phyloP scores from a whole-genome alignment of 2,888 invertebrate genomes.

The Chalcis sispes region DNA sequence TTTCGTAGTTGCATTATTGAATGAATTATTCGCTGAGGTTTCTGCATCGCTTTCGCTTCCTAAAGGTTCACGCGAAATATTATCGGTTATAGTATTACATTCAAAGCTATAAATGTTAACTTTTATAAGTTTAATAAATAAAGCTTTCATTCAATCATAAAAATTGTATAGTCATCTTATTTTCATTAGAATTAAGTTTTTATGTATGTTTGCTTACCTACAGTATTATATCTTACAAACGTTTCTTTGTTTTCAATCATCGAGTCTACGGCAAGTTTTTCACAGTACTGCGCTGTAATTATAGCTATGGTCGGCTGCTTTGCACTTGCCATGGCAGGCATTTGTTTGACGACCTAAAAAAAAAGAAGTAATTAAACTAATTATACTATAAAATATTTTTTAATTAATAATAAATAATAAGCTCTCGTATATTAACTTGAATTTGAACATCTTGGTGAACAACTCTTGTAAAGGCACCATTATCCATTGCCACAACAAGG shows the following conservation, averaged over 20 bases:
- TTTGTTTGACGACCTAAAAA: constrained; percentile 90
- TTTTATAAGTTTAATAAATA: constrained; percentile 5
- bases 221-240: constrained; percentile 96
- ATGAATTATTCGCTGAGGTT: constrained; percentile 64
- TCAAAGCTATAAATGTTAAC: constrained; percentile 1
- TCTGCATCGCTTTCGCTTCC: constrained; percentile 62
- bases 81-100: constrained; percentile 26
- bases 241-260: constrained; percentile 98
- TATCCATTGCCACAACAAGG: constrained; percentile 89
- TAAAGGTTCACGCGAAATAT: constrained; percentile 65
- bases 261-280: constrained; percentile 98
- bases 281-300: constrained; percentile 97
- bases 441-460: constrained; percentile 91
- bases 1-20: constrained; percentile 65
- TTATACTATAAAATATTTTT: constrained; percentile 50
- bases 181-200: constrained; percentile 30
- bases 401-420: background rate
- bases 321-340: constrained; percentile 92
- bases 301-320: constrained; percentile 98
- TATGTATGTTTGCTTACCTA: constrained; percentile 83
- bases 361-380: constrained; percentile 15
- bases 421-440: constrained; percentile 76
- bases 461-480: constrained; percentile 88
- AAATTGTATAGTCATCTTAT: constrained; percentile 46
- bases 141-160: constrained; percentile 12